Percentiles rank a stretch among this genome's conserved stretches.
Evolutionary conservation across 2,797 vertebrate species (phyloP).

Genomic region (Toxotes lorentzi): DNA sequence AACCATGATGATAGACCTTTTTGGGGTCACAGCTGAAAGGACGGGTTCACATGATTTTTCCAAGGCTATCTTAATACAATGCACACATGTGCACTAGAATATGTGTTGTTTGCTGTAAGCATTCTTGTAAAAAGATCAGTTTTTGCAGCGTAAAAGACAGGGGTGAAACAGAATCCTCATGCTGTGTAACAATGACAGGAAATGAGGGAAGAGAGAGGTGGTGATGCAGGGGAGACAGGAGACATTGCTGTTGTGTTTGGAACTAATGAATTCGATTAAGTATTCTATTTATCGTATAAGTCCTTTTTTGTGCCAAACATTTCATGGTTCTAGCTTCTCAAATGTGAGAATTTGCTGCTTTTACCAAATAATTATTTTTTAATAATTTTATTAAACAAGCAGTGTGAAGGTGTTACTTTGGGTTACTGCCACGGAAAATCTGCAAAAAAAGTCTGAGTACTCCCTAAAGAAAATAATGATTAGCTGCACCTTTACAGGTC

Average conservation of each 20-base stretch:
- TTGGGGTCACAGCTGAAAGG: too few species aligned
- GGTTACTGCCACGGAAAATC: neutral
- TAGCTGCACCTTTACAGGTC: neutral
- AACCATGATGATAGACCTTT: too few species aligned
- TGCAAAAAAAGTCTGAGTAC: neutral
- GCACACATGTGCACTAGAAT: neutral
- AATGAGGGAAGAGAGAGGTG: neutral
- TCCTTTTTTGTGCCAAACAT: neutral
- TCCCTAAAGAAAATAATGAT: neutral
- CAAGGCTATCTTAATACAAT: neutral
- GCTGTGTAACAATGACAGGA: neutral
- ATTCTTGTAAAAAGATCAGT: neutral
- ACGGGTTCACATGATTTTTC: neutral
- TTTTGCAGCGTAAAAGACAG: neutral
- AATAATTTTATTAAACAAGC: neutral
- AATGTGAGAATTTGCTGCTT: neutral
- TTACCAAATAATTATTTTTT: neutral
- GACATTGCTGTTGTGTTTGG: too few species aligned
- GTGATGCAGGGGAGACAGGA: too few species aligned
- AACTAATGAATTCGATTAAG: too few species aligned
- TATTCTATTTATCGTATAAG: too few species aligned
- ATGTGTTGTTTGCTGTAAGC: neutral
- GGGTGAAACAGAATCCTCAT: neutral
- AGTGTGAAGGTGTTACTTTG: neutral
- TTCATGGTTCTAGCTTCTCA: neutral